Percentiles rank a stretch among this genome's conserved stretches.
Conservation (phyloP, 1,140 invertebrate species). For the Aphaenogaster floridana region DNA sequence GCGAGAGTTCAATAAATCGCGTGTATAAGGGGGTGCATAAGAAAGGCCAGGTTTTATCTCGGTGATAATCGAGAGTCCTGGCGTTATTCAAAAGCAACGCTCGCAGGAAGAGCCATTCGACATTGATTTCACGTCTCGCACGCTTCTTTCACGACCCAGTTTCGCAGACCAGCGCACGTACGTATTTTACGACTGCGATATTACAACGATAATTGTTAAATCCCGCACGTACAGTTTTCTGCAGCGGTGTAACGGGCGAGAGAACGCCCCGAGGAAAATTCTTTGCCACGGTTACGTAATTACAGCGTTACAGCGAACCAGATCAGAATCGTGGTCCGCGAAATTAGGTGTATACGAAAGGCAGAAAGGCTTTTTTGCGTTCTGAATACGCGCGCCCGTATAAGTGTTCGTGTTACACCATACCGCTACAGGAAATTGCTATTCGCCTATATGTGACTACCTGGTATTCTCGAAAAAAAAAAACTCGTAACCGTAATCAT, state of each 20-base stretch:
- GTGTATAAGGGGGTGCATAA: too few species aligned
- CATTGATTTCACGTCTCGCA: slow-evolving; percentile 49
- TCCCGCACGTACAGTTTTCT: slow-evolving; percentile 30
- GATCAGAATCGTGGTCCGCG: slow-evolving; percentile 38
- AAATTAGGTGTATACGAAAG: slow-evolving; percentile 41
- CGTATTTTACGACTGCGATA: slow-evolving; percentile 38
- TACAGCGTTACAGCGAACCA: slow-evolving; percentile 22
- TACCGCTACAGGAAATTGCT: slow-evolving; percentile 32
- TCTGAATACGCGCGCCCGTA: slow-evolving; percentile 13
- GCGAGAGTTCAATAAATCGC: background rate
- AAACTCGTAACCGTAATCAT: slow-evolving; percentile 23
- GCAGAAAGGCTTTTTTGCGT: slow-evolving; percentile 22
- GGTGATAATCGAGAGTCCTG: background rate
- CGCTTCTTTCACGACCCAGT: slow-evolving; percentile 43
- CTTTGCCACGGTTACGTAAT: slow-evolving; percentile 41
- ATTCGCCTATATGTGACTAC: slow-evolving; percentile 20
- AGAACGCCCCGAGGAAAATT: slow-evolving; percentile 20
- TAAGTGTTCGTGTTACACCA: slow-evolving; percentile 1
- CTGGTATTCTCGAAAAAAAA: background rate
- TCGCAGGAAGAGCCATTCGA: background rate
- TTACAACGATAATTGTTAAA: slow-evolving; percentile 52
- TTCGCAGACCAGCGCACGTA: background rate
- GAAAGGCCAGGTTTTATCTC: background rate
- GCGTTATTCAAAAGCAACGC: background rate
- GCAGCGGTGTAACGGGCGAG: background rate